These are phyloP conservation scores for Leucophenga varia DNA, from an alignment of 1,140 invertebrate genomes.

Conservation along the genomic window DNA sequence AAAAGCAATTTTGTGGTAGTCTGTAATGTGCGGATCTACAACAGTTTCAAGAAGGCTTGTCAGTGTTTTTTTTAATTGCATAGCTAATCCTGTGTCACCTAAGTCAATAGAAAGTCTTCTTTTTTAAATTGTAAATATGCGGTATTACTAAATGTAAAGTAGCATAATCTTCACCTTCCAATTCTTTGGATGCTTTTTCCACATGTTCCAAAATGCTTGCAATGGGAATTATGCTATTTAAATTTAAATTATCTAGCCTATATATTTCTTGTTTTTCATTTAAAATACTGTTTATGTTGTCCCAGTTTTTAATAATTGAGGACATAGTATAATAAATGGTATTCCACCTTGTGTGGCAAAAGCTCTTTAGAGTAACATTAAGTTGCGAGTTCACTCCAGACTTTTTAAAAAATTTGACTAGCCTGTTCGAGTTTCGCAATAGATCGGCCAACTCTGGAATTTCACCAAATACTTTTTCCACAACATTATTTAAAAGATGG, in stretches of 20 bases:
- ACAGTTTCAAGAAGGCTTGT: not conserved
- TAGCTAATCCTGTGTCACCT: not conserved
- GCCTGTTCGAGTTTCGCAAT: not conserved
- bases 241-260: not conserved
- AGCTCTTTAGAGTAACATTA: not conserved
- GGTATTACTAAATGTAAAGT: not conserved
- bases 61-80: not conserved
- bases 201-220: not conserved
- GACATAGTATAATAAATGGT: not conserved
- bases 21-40: not conserved
- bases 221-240: not conserved
- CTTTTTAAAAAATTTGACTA: not conserved
- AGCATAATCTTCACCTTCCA: not conserved
- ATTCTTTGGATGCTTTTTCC: not conserved
- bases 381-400: not conserved
- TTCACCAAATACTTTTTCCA: not conserved
- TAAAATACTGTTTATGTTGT: not conserved
- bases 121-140: not conserved
- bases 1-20: conserved; percentile 1
- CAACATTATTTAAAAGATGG: not conserved
- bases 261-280: not conserved
- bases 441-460: not conserved
- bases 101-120: not conserved
- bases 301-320: not conserved
- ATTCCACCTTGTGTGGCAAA: not conserved